Evolutionary conservation across 2,888 invertebrate species (phyloP).

Genomic region (Drosophila leonis): DNA sequence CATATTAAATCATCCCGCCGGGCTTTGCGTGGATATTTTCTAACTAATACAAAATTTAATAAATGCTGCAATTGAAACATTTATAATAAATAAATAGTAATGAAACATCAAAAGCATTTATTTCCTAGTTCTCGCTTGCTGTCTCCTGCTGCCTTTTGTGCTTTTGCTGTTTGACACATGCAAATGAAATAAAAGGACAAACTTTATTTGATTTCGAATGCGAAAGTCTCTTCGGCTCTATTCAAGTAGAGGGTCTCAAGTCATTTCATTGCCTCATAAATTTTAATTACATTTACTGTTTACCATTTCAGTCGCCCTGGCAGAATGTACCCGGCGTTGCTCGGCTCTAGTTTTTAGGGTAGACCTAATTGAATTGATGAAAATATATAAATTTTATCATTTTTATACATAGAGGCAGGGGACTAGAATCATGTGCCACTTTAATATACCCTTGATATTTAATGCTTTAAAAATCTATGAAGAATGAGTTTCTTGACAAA

Average conservation of each 20-base stretch:
- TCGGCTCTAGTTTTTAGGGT: neutral
- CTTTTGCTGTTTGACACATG: conserved; percentile 16
- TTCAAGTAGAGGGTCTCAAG: conserved; percentile 15
- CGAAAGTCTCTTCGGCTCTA: conserved; percentile 19
- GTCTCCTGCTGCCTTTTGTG: neutral
- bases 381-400: neutral
- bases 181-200: conserved; percentile 21
- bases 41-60: conserved; percentile 3
- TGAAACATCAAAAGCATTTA: conserved; percentile 34
- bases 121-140: neutral
- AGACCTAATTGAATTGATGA: neutral
- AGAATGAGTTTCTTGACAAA: neutral
- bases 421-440: neutral
- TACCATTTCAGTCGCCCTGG: neutral
- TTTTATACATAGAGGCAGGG: neutral
- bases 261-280: conserved; percentile 42
- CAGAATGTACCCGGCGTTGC: neutral
- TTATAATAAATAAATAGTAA: conserved; percentile 24
- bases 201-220: conserved; percentile 40
- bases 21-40: conserved; percentile 24
- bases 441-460: neutral
- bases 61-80: conserved; percentile 19
- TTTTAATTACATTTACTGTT: conserved; percentile 51
- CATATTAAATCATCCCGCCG: conserved; percentile 51
- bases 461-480: rapidly evolving